A percentile compares a stretch with the other conserved stretches of the same genome.
These are phyloP conservation scores for Eidolon helvum DNA, from an alignment of 2,113 vertebrate species.

Conservation along the genomic window DNA sequence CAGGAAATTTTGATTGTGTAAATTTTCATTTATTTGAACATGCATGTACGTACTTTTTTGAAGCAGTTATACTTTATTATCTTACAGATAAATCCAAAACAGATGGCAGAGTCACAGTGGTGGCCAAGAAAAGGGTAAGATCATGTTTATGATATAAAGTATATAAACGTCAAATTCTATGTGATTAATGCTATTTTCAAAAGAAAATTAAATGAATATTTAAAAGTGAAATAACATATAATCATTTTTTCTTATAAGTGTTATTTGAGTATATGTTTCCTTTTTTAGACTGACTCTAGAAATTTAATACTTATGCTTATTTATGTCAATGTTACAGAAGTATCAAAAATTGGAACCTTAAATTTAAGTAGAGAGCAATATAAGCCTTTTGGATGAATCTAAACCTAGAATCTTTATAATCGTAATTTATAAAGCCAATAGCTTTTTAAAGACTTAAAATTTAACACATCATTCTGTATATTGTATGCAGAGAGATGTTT, in stretches of 20 bases:
- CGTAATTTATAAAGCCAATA: background rate
- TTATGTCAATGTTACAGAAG: background rate
- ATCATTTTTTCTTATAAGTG: background rate
- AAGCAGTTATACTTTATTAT: conserved; percentile 50
- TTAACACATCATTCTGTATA: background rate
- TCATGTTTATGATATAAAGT: conserved; percentile 14
- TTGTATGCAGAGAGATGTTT: background rate
- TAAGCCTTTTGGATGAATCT: background rate
- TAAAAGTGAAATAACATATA: background rate
- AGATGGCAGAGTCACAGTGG: background rate
- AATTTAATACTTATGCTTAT: conserved; percentile 18
- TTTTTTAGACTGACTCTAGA: background rate
- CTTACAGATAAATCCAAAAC: conserved; percentile 58
- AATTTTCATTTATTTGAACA: background rate
- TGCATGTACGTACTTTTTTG: background rate
- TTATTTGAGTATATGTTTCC: background rate
- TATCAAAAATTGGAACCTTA: conserved; percentile 13
- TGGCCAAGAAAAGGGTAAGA: conserved; percentile 66
- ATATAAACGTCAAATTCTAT: conserved; percentile 26
- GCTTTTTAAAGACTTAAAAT: background rate
- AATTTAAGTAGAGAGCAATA: background rate
- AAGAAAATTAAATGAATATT: conserved; percentile 40
- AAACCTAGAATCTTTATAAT: background rate
- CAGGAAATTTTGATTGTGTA: background rate
- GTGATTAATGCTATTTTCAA: background rate